Conservation (phyloP, 2,797 vertebrate species). For the Phoebastria nigripes region DNA sequence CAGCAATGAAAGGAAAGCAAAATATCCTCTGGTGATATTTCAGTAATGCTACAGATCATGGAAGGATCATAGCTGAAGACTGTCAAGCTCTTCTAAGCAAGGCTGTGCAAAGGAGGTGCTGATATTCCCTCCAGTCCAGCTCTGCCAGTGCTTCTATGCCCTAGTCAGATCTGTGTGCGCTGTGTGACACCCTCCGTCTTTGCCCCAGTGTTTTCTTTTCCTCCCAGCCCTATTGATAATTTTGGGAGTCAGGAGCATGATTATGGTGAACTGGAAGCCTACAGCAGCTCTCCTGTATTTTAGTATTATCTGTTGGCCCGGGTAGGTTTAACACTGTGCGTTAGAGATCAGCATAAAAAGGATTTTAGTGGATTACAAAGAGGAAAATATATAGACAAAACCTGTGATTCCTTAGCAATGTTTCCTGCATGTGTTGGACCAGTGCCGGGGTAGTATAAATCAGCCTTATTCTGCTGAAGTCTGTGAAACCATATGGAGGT, state of each 20-base stretch:
- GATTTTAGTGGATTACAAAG: not conserved
- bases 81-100: not conserved
- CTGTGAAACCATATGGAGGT: not conserved
- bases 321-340: not conserved
- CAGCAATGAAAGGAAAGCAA: not conserved
- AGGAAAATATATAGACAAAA: not conserved
- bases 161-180: fast-evolving
- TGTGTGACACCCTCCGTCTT: not conserved
- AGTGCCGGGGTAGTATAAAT: not conserved
- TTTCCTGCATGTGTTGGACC: not conserved
- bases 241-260: not conserved
- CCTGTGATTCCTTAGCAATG: too few species aligned
- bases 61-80: not conserved
- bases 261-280: not conserved
- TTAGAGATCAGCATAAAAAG: not conserved
- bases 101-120: not conserved
- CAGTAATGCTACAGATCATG: not conserved
- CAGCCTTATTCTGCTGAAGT: not conserved
- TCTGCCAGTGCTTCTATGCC: not conserved
- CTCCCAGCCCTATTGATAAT: not conserved
- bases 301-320: not conserved
- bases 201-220: not conserved
- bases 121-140: not conserved
- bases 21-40: not conserved
- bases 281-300: not conserved